Evolutionary conservation across 2,888 invertebrate genomes (phyloP).

Genomic region (Elysia crispata): DNA sequence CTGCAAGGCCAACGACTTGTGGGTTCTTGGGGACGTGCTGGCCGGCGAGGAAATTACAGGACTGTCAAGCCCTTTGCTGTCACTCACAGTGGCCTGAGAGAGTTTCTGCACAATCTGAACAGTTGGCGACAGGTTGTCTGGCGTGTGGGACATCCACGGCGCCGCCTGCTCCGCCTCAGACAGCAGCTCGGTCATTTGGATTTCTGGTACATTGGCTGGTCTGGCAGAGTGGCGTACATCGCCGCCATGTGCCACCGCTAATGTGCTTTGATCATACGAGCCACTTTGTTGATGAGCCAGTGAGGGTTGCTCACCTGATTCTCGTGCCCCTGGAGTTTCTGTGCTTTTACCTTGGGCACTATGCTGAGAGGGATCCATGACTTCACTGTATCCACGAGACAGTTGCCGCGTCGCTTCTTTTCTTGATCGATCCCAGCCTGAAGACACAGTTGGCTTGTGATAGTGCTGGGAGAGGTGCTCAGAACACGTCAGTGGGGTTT

Average conservation of each 20-base stretch:
- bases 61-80: conserved; percentile 25
- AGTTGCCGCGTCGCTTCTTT: not conserved
- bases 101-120: conserved; percentile 46
- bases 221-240: not conserved
- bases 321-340: not conserved
- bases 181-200: conserved; percentile 39
- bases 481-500: not conserved
- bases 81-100: conserved; percentile 40
- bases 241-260: not conserved
- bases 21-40: conserved; percentile 31
- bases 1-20: conserved; percentile 35
- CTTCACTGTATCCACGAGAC: not conserved
- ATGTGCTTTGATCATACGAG: not conserved
- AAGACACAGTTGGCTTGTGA: too few species aligned
- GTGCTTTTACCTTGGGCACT: not conserved
- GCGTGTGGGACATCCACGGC: conserved; percentile 46
- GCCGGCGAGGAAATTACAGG: conserved; percentile 29
- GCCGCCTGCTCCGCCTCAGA: conserved; percentile 25
- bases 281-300: too few species aligned
- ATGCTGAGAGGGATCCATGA: not conserved
- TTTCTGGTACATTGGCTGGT: conserved; percentile 33
- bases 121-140: conserved; percentile 47
- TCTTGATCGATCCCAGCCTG: too few species aligned
- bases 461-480: too few species aligned
- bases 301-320: not conserved